Evolutionary conservation across 1,140 invertebrate species (phyloP).

Genomic region (Streblospio benedicti): DNA sequence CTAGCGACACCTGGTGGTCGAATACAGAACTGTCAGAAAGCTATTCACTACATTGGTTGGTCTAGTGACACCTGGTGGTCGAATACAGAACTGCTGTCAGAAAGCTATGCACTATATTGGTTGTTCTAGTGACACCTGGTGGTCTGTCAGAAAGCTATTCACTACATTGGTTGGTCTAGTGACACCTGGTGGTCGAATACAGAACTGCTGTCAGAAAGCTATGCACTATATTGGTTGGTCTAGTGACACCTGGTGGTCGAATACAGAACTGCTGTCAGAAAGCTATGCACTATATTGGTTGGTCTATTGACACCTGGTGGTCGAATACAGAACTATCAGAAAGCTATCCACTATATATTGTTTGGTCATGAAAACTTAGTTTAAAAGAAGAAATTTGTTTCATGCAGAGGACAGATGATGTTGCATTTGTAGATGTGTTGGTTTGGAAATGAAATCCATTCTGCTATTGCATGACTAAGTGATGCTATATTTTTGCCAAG

Average conservation of each 20-base stretch:
- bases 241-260: slow-evolving; percentile 6
- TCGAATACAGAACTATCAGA: background rate
- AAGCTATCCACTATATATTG: background rate
- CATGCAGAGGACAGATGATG: too few species aligned
- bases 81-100: background rate
- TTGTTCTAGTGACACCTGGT: slow-evolving; percentile 27
- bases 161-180: slow-evolving; percentile 27
- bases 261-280: background rate
- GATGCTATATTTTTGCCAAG: too few species aligned
- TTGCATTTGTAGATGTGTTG: too few species aligned
- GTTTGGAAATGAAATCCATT: too few species aligned
- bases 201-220: background rate
- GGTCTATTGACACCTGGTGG: slow-evolving; percentile 26
- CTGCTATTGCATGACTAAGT: too few species aligned
- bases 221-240: slow-evolving; percentile 25
- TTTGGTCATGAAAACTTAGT: background rate
- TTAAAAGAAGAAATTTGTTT: too few species aligned
- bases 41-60: slow-evolving; percentile 15
- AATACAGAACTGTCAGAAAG: background rate
- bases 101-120: background rate
- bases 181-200: slow-evolving; percentile 1
- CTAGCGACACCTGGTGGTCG: slow-evolving; percentile 6
- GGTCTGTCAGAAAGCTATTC: background rate
- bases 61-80: slow-evolving; percentile 22
- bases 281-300: background rate